Evolutionary conservation across 1,140 invertebrate genomes (phyloP).

Genomic region (Lepidurus packardi): DNA sequence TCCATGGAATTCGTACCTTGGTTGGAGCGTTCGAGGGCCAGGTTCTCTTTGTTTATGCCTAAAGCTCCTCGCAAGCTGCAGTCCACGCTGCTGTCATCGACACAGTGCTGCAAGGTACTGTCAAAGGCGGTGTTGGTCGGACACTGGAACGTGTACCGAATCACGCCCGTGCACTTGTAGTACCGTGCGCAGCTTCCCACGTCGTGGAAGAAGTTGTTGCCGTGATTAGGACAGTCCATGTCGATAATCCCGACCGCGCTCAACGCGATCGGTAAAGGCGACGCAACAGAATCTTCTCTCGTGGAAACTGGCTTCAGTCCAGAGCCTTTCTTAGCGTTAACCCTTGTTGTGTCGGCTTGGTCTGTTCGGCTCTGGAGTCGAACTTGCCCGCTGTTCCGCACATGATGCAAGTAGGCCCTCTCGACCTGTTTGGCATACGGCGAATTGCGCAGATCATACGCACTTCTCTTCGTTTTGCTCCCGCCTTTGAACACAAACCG

Average conservation of each 20-base stretch:
- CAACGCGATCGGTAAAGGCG: not conserved
- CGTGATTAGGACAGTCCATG: slow-evolving; percentile 34
- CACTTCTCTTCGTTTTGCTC: not conserved
- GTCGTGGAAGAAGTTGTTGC: slow-evolving; percentile 48
- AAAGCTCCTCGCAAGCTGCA: slow-evolving; percentile 30
- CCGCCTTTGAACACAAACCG: not conserved
- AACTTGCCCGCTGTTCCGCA: not conserved
- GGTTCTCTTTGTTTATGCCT: not conserved
- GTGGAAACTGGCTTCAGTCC: not conserved
- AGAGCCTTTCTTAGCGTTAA: not conserved
- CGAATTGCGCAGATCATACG: not conserved
- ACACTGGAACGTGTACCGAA: slow-evolving; percentile 48
- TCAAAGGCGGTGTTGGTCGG: slow-evolving; percentile 54
- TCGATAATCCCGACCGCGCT: not conserved
- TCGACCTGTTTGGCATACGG: not conserved
- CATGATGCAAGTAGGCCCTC: not conserved
- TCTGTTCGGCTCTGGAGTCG: not conserved
- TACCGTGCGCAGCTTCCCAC: slow-evolving; percentile 60
- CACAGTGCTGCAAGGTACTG: slow-evolving; percentile 47
- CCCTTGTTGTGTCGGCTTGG: too few relatives aligned
- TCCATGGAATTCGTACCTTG: not conserved
- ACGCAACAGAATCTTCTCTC: not conserved
- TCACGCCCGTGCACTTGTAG: slow-evolving; percentile 56
- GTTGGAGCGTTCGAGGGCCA: not conserved
- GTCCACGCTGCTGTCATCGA: slow-evolving; percentile 40